Evolutionary conservation across 2,888 invertebrate genomes (phyloP).

Genomic region (Heliconius charithonia): DNA sequence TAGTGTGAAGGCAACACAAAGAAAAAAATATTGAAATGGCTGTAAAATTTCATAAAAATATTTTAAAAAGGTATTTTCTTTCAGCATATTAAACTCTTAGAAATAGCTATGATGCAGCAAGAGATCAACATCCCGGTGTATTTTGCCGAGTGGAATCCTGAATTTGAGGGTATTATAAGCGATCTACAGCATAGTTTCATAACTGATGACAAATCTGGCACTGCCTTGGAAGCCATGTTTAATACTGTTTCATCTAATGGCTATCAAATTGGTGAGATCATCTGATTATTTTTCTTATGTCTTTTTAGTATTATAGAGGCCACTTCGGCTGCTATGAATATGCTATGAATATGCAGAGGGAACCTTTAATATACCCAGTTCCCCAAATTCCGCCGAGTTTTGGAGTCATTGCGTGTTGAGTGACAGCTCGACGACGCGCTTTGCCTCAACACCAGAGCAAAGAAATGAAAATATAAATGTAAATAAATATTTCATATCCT

Average conservation of each 20-base stretch:
- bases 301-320: too few relatives aligned
- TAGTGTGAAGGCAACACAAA: too few relatives aligned
- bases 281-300: not conserved
- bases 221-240: slow-evolving; percentile 92
- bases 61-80: not conserved
- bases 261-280: slow-evolving; percentile 88
- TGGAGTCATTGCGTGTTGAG: too few relatives aligned
- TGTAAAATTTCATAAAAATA: not conserved
- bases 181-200: slow-evolving; percentile 89
- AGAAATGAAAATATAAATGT: too few relatives aligned
- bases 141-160: slow-evolving; percentile 90
- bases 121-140: slow-evolving; percentile 94
- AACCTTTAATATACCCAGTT: too few relatives aligned
- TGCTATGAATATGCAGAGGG: too few relatives aligned
- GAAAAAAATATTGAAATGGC: too few relatives aligned
- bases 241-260: slow-evolving; percentile 96
- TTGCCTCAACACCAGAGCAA: too few relatives aligned
- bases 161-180: slow-evolving; percentile 88
- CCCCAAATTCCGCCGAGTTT: too few relatives aligned
- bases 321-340: too few relatives aligned
- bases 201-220: slow-evolving; percentile 87
- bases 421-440: too few relatives aligned
- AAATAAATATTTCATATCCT: too few relatives aligned
- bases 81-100: slow-evolving; percentile 89
- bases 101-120: slow-evolving; percentile 91